Conservation (phyloP, 2,113 vertebrate species). For the Chionodraco myersi region DNA sequence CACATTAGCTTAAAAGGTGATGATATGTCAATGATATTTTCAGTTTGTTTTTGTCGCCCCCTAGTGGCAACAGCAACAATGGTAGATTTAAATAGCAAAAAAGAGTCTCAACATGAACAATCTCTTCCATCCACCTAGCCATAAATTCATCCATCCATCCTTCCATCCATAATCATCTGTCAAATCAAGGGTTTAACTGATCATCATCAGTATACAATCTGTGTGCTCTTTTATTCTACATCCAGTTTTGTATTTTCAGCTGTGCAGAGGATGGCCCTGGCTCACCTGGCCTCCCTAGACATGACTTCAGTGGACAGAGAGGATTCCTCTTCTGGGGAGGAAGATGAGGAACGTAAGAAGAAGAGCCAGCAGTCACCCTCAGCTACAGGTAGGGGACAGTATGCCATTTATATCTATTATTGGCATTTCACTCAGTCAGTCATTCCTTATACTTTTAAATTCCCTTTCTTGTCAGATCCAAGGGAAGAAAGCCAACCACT, state of each 20-base stretch:
- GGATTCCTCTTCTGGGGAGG: slow-evolving; percentile 73
- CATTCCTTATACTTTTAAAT: background rate
- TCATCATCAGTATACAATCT: background rate
- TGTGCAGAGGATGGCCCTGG: slow-evolving; percentile 91
- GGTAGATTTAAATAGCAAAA: background rate
- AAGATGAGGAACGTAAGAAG: slow-evolving; percentile 66
- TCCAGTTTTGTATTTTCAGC: slow-evolving; percentile 75
- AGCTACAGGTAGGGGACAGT: slow-evolving; percentile 38
- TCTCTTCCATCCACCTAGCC: background rate
- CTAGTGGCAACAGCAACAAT: background rate
- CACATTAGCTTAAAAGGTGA: background rate
- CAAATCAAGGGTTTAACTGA: background rate
- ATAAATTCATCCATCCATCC: background rate
- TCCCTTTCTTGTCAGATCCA: slow-evolving; percentile 42
- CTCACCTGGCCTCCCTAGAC: slow-evolving; percentile 87
- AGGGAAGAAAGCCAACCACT: slow-evolving; percentile 32
- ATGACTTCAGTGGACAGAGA: slow-evolving; percentile 76
- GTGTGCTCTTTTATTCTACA: background rate
- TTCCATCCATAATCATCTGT: background rate
- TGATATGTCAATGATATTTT: background rate
- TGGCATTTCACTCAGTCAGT: background rate
- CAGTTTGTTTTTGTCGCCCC: background rate
- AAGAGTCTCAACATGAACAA: background rate
- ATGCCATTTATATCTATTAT: background rate
- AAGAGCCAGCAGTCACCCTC: slow-evolving; percentile 49